phyloP scores from a whole-genome alignment of 2,113 vertebrate species.

The Phycodurus eques region DNA sequence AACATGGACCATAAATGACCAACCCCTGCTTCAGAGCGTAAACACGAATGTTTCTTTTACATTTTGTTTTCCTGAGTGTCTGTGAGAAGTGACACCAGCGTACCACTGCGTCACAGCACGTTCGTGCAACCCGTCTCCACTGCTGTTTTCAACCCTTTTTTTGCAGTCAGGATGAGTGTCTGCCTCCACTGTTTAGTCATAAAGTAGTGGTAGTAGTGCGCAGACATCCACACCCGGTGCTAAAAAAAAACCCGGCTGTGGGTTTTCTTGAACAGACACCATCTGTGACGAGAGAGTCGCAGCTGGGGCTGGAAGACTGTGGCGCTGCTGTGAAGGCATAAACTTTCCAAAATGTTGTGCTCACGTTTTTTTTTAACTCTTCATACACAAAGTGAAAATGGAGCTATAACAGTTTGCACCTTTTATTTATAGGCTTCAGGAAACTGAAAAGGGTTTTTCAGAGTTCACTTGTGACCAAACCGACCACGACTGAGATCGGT shows the following conservation, averaged over 20 bases:
- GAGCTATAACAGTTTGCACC: neutral
- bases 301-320: neutral
- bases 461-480: neutral
- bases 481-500: neutral
- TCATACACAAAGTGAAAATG: neutral
- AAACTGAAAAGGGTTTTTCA: neutral
- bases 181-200: conserved; percentile 46
- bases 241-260: conserved; percentile 64
- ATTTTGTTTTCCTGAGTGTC: conserved; percentile 7
- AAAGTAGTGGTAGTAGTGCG: conserved; percentile 33
- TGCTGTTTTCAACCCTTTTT: conserved; percentile 16
- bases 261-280: conserved; percentile 46
- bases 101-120: conserved; percentile 23
- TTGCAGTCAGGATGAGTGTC: conserved; percentile 22
- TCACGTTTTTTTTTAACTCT: neutral
- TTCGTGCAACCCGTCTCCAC: conserved; percentile 18
- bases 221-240: conserved; percentile 69
- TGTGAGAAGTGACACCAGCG: conserved; percentile 19
- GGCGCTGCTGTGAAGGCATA: neutral
- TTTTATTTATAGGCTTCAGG: neutral
- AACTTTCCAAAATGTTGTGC: neutral
- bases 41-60: neutral
- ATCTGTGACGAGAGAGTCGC: conserved; percentile 27
- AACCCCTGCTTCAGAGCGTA: neutral
- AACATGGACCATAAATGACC: neutral